These are phyloP conservation scores for Gonioctena quinquepunctata DNA, from an alignment of 1,140 invertebrate species.

Conservation along the genomic window DNA sequence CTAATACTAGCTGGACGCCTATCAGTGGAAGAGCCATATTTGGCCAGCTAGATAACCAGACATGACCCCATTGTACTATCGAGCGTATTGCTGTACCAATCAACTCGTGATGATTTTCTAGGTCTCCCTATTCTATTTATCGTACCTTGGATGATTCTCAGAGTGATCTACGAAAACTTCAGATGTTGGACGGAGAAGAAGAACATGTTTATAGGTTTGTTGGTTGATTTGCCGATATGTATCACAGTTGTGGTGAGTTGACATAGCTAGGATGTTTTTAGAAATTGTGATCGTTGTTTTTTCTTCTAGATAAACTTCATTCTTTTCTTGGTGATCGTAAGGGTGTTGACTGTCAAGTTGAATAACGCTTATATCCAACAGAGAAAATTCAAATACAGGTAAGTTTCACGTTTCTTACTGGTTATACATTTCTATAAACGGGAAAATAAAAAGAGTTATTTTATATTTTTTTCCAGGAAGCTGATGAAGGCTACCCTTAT, in stretches of 20 bases:
- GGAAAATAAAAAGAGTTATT: neutral
- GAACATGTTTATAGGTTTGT: conserved; percentile 64
- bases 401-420: neutral
- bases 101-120: too few relatives aligned
- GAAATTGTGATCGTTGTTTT: conserved; percentile 7
- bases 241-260: conserved; percentile 69
- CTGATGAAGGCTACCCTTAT: conserved; percentile 68
- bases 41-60: too few relatives aligned
- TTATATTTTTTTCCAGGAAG: conserved; percentile 64
- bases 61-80: too few relatives aligned
- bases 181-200: conserved; percentile 71
- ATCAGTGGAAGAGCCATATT: too few relatives aligned
- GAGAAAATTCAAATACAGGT: conserved; percentile 68
- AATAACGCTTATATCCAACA: conserved; percentile 66
- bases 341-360: conserved; percentile 75
- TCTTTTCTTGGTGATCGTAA: conserved; percentile 75
- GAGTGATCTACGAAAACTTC: conserved; percentile 61
- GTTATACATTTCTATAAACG: neutral
- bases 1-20: too few relatives aligned
- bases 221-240: conserved; percentile 69
- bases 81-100: too few relatives aligned
- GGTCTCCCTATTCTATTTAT: conserved; percentile 64
- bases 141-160: conserved; percentile 63
- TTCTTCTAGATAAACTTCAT: conserved; percentile 72
- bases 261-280: neutral